Evolutionary conservation across 2,797 vertebrate species (phyloP).

Genomic region (Characodon lateralis): DNA sequence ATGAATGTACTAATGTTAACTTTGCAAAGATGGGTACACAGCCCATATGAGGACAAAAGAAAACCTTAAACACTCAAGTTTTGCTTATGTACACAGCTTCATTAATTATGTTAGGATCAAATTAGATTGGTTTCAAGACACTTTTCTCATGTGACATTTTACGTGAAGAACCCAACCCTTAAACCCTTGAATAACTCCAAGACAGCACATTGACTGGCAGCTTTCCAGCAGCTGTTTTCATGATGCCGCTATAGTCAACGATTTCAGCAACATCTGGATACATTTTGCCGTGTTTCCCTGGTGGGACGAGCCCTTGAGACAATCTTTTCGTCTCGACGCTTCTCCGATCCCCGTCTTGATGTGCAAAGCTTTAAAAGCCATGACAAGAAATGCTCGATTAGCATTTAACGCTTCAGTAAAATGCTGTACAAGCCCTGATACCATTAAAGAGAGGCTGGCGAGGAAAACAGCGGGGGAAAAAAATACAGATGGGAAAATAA

Average conservation of each 20-base stretch:
- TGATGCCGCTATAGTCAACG: background rate
- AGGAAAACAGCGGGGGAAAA: conserved; percentile 42
- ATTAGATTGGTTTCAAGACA: background rate
- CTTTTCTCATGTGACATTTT: background rate
- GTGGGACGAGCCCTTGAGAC: conserved; percentile 1
- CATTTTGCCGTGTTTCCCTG: conserved; percentile 3
- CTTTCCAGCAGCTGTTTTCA: background rate
- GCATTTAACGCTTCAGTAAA: conserved; percentile 43
- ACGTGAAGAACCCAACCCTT: background rate
- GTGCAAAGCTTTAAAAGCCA: conserved; percentile 40
- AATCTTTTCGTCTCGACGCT: background rate
- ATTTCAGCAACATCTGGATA: background rate
- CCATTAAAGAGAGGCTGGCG: conserved; percentile 45
- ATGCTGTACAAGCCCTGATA: conserved; percentile 32
- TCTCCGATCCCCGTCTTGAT: conserved; percentile 9
- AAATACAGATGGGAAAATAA: conserved; percentile 51
- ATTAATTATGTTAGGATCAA: background rate
- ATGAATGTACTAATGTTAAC: background rate
- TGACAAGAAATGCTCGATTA: conserved; percentile 38
- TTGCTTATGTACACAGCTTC: conserved; percentile 6
- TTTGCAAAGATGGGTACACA: background rate
- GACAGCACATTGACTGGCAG: background rate
- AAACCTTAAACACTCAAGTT: background rate
- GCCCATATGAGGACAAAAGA: background rate
- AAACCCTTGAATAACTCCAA: background rate